These are phyloP conservation scores for Mormyrus proboscirostris DNA, from an alignment of 2,797 vertebrate species.

Conservation along the genomic window DNA sequence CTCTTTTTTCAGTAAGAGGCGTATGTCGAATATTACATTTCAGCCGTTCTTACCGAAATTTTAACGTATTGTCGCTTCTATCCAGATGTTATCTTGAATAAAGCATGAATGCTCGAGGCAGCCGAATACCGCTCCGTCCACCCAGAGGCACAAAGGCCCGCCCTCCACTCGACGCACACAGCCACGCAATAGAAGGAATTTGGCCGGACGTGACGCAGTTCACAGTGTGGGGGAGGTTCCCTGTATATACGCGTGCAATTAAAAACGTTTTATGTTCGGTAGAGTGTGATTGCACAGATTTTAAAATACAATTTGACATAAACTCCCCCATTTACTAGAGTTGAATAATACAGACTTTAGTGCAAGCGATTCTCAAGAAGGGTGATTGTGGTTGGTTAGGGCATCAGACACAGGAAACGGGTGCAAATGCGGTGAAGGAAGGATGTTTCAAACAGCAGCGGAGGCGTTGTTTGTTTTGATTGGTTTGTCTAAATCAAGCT, in stretches of 20 bases:
- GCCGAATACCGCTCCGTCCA: slow-evolving; percentile 28
- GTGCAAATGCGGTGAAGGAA: neutral
- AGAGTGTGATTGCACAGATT: neutral
- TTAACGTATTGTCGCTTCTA: slow-evolving; percentile 33
- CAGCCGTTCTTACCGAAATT: slow-evolving; percentile 46
- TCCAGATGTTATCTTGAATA: slow-evolving; percentile 51
- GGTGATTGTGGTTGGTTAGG: neutral
- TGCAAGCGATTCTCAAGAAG: neutral
- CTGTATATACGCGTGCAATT: neutral
- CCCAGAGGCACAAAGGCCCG: slow-evolving; percentile 43
- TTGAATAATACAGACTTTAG: neutral
- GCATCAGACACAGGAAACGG: neutral
- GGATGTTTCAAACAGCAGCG: neutral
- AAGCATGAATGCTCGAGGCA: slow-evolving; percentile 48
- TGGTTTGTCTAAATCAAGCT: neutral
- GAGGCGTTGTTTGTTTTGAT: neutral
- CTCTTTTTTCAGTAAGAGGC: neutral
- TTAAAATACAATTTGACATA: neutral
- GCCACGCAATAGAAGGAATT: slow-evolving; percentile 16
- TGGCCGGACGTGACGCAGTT: slow-evolving; percentile 33
- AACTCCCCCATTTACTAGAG: neutral
- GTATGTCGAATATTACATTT: neutral
- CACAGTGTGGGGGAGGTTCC: neutral
- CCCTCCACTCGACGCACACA: slow-evolving; percentile 27
- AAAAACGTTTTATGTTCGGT: neutral